Evolutionary conservation across 2,113 vertebrate genomes (phyloP).

Genomic region (Aptenodytes forsteri): DNA sequence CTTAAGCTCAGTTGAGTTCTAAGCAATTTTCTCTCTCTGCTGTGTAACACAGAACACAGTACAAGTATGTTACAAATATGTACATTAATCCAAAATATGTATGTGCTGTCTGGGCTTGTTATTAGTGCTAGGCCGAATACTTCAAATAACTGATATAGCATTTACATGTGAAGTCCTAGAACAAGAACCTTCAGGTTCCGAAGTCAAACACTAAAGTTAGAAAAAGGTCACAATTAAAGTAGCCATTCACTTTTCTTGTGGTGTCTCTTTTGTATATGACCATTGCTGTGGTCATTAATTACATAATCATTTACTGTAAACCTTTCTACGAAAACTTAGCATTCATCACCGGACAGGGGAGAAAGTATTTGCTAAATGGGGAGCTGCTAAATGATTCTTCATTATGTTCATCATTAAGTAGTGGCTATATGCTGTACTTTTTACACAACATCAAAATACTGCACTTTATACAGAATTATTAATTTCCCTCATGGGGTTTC

Average conservation of each 20-base stretch:
- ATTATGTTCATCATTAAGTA: constrained; percentile 14
- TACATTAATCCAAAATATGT: neutral
- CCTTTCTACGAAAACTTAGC: neutral
- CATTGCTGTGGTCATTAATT: neutral
- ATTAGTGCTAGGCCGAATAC: neutral
- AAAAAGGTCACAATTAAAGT: neutral
- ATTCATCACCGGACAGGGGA: neutral
- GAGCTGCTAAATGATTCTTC: neutral
- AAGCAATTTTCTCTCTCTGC: neutral
- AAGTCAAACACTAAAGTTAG: neutral
- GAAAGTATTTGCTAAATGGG: neutral
- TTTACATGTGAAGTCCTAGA: neutral
- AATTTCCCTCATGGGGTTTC: neutral
- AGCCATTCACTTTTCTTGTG: neutral
- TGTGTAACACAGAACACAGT: neutral
- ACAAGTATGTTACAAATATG: neutral
- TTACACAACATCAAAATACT: neutral
- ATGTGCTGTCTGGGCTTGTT: neutral
- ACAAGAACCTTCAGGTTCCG: neutral
- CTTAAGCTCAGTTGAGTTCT: neutral
- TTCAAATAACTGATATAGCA: neutral
- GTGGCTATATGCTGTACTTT: neutral
- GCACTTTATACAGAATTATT: neutral
- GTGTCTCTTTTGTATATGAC: neutral
- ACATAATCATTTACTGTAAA: neutral